Evolutionary conservation across 2,888 invertebrate genomes (phyloP), one percentile per base, ranked within the genome.

Genomic region (Drosophila pseudotalamancana): DNA sequence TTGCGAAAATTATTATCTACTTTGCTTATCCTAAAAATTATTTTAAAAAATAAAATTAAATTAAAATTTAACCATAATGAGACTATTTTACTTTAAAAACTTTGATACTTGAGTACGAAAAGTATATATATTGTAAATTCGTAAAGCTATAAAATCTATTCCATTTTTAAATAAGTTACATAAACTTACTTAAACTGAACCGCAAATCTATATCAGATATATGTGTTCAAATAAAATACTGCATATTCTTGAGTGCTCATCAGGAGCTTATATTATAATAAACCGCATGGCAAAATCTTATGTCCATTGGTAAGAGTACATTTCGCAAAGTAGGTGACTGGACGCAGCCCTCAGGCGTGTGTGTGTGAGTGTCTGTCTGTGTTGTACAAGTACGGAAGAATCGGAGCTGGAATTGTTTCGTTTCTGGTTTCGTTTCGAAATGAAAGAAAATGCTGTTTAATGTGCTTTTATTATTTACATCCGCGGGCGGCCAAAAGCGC

Each of bases 381-480:
- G 11, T 32, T 54, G 72, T 27, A 60, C 69, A 54, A 64, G 63
- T 70, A 71, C 49, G 50, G 62, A 68, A 61, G 74, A 59, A 50
- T 56, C 55, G 71, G 72, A 4, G 29, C 19, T 14, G 71, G 61
- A 78, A 85, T 85, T 81, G 87, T 85, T 87, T 81, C 87, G n/a
- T 46, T 12, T 35, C 21, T 51, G 70, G 62, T 76, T 66, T 72
- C 56, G 73, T 84, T 86, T 73, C 66, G 66, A 86, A 88, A 88
- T 86, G 71, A 88, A 88, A 86, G 84, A 83, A 83, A 88, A 83
- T 83, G 77, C 88, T 79, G 81, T 83, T 83, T 83, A 83, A 83
- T 86, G 88, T 83, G 83, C 77, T 86, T 88, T 88, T 83, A 88
- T 83, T 87, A 82, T 85, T 76, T 87, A 87, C 88, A 87, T 79